Conservation (phyloP, 2,888 invertebrate species). For the Aphelenchoides bicaudatus region DNA sequence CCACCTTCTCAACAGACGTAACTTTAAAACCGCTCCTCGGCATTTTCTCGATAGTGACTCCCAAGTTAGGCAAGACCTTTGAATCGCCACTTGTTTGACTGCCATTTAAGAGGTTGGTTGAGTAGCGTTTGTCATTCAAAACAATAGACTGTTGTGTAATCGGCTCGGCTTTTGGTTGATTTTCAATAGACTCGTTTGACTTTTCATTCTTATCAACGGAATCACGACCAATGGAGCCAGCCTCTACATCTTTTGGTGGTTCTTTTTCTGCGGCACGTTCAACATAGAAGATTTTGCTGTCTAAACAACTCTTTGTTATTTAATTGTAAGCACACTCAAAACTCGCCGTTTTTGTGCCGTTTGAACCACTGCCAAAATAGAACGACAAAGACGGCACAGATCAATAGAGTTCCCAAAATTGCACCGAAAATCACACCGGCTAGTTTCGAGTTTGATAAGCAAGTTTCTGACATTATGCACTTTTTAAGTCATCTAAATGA, state of each 20-base stretch:
- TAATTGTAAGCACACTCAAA: not conserved
- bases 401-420: constrained; percentile 49
- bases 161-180: not conserved
- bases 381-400: constrained; percentile 41
- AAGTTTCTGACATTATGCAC: constrained; percentile 23
- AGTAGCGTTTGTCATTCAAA: not conserved
- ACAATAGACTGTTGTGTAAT: constrained; percentile 13
- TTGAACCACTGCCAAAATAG: constrained; percentile 38
- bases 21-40: constrained; percentile 7
- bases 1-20: constrained; percentile 8
- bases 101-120: not conserved
- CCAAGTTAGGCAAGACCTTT: constrained; percentile 1
- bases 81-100: not conserved
- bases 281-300: constrained; percentile 1
- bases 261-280: constrained; percentile 1
- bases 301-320: not conserved
- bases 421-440: constrained; percentile 54
- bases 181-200: not conserved
- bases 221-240: not conserved
- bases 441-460: constrained; percentile 43
- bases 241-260: not conserved
- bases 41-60: constrained; percentile 14
- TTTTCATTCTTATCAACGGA: too few relatives aligned
- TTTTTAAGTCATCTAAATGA: not conserved
- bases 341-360: constrained; percentile 16